phyloP scores from a whole-genome alignment of 2,797 vertebrate genomes.

The Sebastes iracundus region DNA sequence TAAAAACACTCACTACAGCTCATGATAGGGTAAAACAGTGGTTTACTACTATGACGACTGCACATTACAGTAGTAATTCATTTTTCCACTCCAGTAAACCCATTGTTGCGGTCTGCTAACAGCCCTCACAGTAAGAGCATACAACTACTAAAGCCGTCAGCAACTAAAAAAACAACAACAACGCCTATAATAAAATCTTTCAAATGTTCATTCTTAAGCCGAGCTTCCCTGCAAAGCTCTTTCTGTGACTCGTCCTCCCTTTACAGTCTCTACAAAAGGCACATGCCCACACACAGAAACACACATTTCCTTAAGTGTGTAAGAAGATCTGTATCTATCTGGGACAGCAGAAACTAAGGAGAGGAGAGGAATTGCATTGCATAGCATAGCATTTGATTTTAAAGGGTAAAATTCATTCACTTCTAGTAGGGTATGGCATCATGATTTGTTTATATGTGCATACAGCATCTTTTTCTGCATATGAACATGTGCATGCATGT shows the following conservation, averaged over 20 bases:
- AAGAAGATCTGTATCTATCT: constrained; percentile 33
- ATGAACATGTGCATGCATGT: neutral
- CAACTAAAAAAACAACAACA: constrained; percentile 19
- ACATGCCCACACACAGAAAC: neutral
- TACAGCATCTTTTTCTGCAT: neutral
- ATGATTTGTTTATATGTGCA: neutral
- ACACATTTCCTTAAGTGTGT: neutral
- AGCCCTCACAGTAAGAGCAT: neutral
- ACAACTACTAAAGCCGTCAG: neutral
- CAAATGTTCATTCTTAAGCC: neutral
- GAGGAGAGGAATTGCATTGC: neutral
- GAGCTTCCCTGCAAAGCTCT: neutral
- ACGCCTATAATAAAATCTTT: neutral
- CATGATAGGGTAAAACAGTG: constrained; percentile 1
- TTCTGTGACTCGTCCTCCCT: neutral
- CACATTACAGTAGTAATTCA: constrained; percentile 36
- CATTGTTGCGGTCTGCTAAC: constrained; percentile 30
- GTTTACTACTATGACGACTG: constrained; percentile 17
- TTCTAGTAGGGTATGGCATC: too few species aligned
- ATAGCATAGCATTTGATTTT: neutral
- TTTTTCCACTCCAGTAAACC: constrained; percentile 44
- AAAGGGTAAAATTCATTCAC: neutral
- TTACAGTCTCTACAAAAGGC: neutral
- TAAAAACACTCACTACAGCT: neutral
- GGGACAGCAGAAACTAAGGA: constrained; percentile 25